These are phyloP conservation scores for Helicorthomorpha holstii DNA, from an alignment of 1,140 invertebrate genomes.

Conservation along the genomic window DNA sequence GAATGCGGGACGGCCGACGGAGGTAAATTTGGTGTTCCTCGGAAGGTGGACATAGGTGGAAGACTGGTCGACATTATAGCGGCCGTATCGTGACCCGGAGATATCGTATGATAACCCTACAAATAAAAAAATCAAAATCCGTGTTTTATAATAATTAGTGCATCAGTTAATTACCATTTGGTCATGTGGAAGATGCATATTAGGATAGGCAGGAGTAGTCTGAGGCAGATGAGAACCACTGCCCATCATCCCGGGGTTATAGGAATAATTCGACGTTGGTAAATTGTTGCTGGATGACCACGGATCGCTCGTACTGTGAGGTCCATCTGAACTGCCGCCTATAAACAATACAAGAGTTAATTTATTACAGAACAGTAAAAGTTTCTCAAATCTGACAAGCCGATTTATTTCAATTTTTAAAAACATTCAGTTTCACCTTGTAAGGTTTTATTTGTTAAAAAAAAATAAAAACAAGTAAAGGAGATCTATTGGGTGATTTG, in stretches of 20 bases:
- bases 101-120: constrained; percentile 38
- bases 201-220: constrained; percentile 19
- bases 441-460: too few species aligned
- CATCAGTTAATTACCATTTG: constrained; percentile 33
- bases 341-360: background rate
- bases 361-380: too few species aligned
- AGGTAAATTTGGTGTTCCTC: constrained; percentile 26
- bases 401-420: too few species aligned
- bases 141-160: background rate
- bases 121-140: constrained; percentile 4
- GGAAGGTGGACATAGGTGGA: constrained; percentile 86
- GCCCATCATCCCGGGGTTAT: constrained; percentile 24
- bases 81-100: constrained; percentile 39
- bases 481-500: too few species aligned
- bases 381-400: too few species aligned
- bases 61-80: constrained; percentile 52
- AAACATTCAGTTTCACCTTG: too few species aligned
- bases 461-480: too few species aligned
- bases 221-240: constrained; percentile 23
- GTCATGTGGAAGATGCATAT: constrained; percentile 39
- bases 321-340: background rate
- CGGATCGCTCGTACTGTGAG: constrained; percentile 19
- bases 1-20: constrained; percentile 13
- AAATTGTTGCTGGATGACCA: constrained; percentile 24
- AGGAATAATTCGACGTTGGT: constrained; percentile 20